phyloP scores from a whole-genome alignment of 2,113 vertebrate species.

The Litocranius walleri region DNA sequence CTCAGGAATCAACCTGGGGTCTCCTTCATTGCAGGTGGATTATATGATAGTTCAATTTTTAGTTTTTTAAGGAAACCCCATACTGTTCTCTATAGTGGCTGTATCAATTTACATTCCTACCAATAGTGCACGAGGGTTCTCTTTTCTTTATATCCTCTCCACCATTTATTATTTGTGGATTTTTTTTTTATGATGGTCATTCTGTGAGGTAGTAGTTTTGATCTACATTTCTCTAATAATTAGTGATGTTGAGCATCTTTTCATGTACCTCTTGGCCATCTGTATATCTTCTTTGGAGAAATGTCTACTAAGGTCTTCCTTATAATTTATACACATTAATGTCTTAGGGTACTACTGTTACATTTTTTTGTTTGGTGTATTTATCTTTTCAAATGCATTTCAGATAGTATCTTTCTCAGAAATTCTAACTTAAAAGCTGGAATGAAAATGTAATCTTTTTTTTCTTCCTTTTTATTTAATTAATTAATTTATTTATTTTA shows the following conservation, averaged over 20 bases:
- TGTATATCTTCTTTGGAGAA: not conserved
- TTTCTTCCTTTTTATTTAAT: too few species aligned
- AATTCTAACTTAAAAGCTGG: slow-evolving; percentile 16
- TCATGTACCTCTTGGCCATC: not conserved
- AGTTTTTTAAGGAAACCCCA: not conserved
- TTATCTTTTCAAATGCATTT: slow-evolving; percentile 15
- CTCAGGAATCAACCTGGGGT: not conserved
- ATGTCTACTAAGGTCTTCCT: not conserved
- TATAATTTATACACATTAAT: not conserved
- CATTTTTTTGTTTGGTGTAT: not conserved
- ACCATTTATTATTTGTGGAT: not conserved
- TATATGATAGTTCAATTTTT: not conserved
- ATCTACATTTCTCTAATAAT: not conserved
- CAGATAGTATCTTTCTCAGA: not conserved
- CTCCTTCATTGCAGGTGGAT: not conserved
- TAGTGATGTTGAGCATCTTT: not conserved
- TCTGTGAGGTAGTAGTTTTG: not conserved
- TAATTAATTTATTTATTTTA: too few species aligned
- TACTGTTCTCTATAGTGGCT: not conserved
- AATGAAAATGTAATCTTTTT: slow-evolving; percentile 35
- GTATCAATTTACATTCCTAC: not conserved
- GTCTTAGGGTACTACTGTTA: not conserved
- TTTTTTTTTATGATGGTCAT: not conserved
- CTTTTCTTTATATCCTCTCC: not conserved
- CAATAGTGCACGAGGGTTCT: not conserved